Base-by-base conservation (phyloP, 2,797 vertebrate genomes). In the Nasua narica region DNA sequence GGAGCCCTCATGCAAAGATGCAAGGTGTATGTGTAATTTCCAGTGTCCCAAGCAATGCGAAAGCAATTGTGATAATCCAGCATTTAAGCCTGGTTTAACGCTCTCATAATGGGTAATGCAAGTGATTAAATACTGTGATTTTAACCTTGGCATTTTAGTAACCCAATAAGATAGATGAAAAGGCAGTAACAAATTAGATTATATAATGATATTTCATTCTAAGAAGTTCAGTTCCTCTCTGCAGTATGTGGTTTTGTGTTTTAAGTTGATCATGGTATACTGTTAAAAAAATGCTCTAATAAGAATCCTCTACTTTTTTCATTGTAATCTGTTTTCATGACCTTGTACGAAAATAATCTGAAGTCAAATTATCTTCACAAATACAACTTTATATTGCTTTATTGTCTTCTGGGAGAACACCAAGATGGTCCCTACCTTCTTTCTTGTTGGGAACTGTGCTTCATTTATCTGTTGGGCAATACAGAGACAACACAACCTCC, bases 111-210 rank as follows among this genome's bases (percentile, higher is more conserved):
- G 98, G 98, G 91, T 98, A 98, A 97, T 94, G 32, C 98, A 95
- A 98, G 98, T 99, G 99, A 99, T 99, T 99, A 99, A 99, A 99
- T 99, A 99, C 99, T 97, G 95, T 98, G 98, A 98, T 99, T 99
- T 99, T 98, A 98, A 98, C 98, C 98, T 98, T 99, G 99, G 99
- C 99, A 98, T 99, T n/a, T 99, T 99, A 99, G 99, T 99, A 99
- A 99, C 99, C 98, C 98, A 99, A 98, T 99, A 99, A 99, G 99
- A 99, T 99, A 99, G 99, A 99, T 99, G 99, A 99, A 99, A 99
- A 98, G 96, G 96, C 97, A 98, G 97, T 99, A 99, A 99, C 99
- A 99, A 99, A 99, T 99, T 99, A 99, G 99, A 98, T 99, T 99
- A 99, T 98, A 98, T 99, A 98, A 99, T 98, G 98, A 98, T 99